phyloP scores from a whole-genome alignment of 2,888 invertebrate genomes.

The Tanytarsus gracilentus region DNA sequence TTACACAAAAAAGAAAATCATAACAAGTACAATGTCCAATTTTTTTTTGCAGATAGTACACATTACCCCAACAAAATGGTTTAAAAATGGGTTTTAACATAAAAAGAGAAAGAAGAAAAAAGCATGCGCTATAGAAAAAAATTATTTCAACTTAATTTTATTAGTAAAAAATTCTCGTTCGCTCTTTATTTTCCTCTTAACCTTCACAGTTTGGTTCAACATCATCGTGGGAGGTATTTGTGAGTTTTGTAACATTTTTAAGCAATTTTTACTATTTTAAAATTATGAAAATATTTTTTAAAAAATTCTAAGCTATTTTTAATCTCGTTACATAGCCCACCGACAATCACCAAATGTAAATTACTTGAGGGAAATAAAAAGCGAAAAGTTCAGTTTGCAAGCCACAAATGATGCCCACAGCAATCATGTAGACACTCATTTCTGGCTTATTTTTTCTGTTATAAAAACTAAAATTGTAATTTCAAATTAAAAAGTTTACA shows the following conservation, averaged over 20 bases:
- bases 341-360: not conserved
- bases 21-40: not conserved
- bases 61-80: conserved; percentile 8
- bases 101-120: conserved; percentile 13
- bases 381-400: too few relatives aligned
- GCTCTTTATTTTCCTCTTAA: not conserved
- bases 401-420: too few relatives aligned
- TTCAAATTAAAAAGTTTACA: too few relatives aligned
- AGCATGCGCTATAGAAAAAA: conserved; percentile 29
- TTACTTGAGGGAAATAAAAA: not conserved
- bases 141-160: not conserved
- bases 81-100: too few relatives aligned
- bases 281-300: not conserved
- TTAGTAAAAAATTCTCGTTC: not conserved
- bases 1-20: conserved; percentile 17
- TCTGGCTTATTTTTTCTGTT: too few relatives aligned
- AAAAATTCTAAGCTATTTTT: not conserved
- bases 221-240: not conserved
- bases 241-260: not conserved
- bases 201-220: not conserved
- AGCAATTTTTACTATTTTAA: not conserved
- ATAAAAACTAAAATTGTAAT: too few relatives aligned
- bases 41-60: conserved; percentile 4
- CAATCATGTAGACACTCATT: too few relatives aligned
- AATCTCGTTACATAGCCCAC: not conserved